Evolutionary conservation across 1,140 invertebrate species (phyloP), one percentile per base, ranked within the genome.

Genomic region (Planococcus citri): DNA sequence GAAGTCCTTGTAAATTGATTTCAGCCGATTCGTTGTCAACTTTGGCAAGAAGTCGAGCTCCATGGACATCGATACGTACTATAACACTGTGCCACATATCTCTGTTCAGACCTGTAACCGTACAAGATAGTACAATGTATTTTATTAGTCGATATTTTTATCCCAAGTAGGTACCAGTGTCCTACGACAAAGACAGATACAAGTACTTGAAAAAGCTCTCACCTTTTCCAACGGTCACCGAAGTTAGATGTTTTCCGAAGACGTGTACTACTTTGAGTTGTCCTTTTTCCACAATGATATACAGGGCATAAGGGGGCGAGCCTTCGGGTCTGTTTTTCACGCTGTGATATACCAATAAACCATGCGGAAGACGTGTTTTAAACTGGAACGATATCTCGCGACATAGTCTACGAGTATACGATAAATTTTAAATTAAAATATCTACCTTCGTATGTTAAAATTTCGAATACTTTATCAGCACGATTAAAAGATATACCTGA

Each of bases 221-320:
- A 79, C 82, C 92, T 78, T 91, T 85, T 37, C 91, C 91, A n/a
- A 94, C 89, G 2, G 88, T 91, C 41, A 92, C 72, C 70, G 89
- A 91, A 6, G 90, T 91, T 61, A 89, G 86, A 77, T 88, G 85
- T 77, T 92, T 90, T 1, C 89, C 89, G 78, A 91, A 92, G 21
- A 92, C 88, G 76, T 92, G 90, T n/a, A 93, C 90, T 64, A 93
- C 88, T 81, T 92, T 92, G 14, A 93, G 77, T 78, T 92, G 89
- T 25, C 91, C 91, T 77, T 92, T 92, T 76, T 92, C 89, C 25
- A 94, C 88, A 74, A 92, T 92, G 37, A 94, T 88, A 78, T 94
- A 93, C 22, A 93, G 80, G 70, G 91, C 91, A 75, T 93, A 92
- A 12, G 90, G 90, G 74, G 87, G 86, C 14, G 87, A 80, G 68